Percentiles rank a stretch among this genome's conserved stretches.
phyloP scores from a whole-genome alignment of 2,888 invertebrate genomes.

The Polyommatus iphigenia region DNA sequence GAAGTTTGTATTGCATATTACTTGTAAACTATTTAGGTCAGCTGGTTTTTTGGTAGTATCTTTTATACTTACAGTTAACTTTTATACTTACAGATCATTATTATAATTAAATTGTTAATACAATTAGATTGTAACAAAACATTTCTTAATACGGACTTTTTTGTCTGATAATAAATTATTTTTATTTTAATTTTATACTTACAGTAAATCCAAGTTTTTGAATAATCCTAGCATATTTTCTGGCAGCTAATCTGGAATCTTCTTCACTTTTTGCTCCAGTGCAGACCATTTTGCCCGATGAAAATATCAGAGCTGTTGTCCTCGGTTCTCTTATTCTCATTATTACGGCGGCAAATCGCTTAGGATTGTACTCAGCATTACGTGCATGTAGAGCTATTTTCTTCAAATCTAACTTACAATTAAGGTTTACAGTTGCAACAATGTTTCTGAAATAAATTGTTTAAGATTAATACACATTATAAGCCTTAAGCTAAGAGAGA shows the following conservation, averaged over 20 bases:
- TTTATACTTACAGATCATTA: too few species aligned
- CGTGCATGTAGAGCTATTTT: conserved; percentile 98
- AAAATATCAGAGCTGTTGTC: conserved; percentile 89
- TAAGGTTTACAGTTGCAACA: conserved; percentile 98
- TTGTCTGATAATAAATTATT: too few species aligned
- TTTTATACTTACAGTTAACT: conserved; percentile 72
- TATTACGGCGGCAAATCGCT: conserved; percentile 99
- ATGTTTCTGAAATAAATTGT: conserved; percentile 87
- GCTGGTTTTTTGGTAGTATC: too few species aligned
- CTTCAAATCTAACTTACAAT: conserved; percentile 96
- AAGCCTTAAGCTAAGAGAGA: too few species aligned
- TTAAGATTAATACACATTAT: background rate
- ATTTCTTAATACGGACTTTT: too few species aligned
- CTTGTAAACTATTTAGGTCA: too few species aligned
- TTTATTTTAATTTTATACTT: conserved; percentile 15
- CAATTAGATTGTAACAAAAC: too few species aligned
- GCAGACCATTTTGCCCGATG: conserved; percentile 92
- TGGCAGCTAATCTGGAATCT: conserved; percentile 87
- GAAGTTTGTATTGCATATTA: background rate
- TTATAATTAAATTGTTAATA: too few species aligned
- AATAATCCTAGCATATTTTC: conserved; percentile 92
- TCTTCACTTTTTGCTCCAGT: conserved; percentile 92
- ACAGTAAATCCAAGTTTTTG: conserved; percentile 91
- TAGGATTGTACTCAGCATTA: conserved; percentile 99
- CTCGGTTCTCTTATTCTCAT: conserved; percentile 96